Percentiles rank a stretch among this genome's conserved stretches.
Conservation (phyloP, 2,113 vertebrate genomes). For the Ceratotherium simum region DNA sequence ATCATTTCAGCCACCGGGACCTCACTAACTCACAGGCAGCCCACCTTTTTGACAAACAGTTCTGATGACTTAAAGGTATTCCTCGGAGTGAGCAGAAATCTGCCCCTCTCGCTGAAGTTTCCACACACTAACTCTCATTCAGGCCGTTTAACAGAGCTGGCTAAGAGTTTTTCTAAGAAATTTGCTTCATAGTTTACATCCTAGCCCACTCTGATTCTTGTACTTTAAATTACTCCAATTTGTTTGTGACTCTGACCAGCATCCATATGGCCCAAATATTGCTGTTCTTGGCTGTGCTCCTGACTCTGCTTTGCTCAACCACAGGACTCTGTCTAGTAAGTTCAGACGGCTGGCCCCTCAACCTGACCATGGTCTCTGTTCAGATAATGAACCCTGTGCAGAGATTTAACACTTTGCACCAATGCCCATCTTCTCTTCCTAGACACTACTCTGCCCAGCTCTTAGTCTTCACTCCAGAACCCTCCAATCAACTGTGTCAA, state of each 20-base stretch:
- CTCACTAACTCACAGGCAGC: not conserved
- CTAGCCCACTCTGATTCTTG: not conserved
- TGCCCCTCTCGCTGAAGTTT: not conserved
- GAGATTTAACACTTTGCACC: not conserved
- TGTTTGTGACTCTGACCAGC: not conserved
- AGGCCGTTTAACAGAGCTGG: not conserved
- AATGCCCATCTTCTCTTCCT: not conserved
- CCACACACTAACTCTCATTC: not conserved
- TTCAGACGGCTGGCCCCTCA: not conserved
- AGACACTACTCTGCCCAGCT: not conserved
- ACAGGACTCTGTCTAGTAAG: not conserved
- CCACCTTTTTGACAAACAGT: not conserved
- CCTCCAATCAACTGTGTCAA: not conserved
- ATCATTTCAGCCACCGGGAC: not conserved
- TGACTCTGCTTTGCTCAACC: not conserved
- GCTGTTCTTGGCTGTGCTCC: not conserved
- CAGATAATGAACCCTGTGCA: not conserved
- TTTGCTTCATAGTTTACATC: not conserved
- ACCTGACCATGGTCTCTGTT: not conserved
- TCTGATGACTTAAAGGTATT: conserved; percentile 3
- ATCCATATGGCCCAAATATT: not conserved
- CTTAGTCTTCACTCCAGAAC: not conserved
- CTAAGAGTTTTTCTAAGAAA: not conserved
- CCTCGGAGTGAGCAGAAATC: not conserved
- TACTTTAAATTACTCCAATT: not conserved